Evolutionary conservation across 2,888 invertebrate genomes (phyloP).

Genomic region (Hirudinaria manillensis): DNA sequence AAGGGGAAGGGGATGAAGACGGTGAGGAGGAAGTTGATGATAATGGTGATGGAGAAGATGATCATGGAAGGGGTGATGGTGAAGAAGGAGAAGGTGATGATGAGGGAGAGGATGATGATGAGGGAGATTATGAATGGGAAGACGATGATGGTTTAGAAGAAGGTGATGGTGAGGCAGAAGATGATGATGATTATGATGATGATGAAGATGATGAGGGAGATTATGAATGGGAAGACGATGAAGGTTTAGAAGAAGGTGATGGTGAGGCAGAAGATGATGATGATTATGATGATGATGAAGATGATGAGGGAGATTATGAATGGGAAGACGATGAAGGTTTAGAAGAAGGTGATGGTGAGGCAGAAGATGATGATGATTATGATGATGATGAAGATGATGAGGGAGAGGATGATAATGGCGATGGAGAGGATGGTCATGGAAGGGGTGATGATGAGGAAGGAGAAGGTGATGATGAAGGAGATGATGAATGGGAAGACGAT

Average conservation of each 20-base stretch:
- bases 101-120: slow-evolving; percentile 20
- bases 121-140: slow-evolving; percentile 1
- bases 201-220: too few species aligned
- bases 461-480: not conserved
- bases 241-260: not conserved
- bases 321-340: not conserved
- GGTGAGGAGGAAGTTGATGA: slow-evolving; percentile 3
- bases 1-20: not conserved
- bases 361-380: not conserved
- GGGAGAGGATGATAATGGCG: not conserved
- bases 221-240: not conserved
- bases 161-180: not conserved
- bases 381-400: slow-evolving; percentile 4
- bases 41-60: not conserved
- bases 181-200: slow-evolving; percentile 4
- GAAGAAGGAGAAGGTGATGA: not conserved
- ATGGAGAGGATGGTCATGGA: slow-evolving; percentile 5
- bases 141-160: slow-evolving; percentile 3
- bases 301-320: slow-evolving; percentile 4
- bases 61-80: not conserved
- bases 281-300: slow-evolving; percentile 4
- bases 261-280: slow-evolving; percentile 4
- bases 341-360: not conserved
- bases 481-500: slow-evolving; percentile 8
- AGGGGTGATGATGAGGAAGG: not conserved